Percentiles rank a stretch among this genome's conserved stretches.
These are phyloP conservation scores for Rhea pennata DNA, from an alignment of 2,113 vertebrate species.

Conservation along the genomic window DNA sequence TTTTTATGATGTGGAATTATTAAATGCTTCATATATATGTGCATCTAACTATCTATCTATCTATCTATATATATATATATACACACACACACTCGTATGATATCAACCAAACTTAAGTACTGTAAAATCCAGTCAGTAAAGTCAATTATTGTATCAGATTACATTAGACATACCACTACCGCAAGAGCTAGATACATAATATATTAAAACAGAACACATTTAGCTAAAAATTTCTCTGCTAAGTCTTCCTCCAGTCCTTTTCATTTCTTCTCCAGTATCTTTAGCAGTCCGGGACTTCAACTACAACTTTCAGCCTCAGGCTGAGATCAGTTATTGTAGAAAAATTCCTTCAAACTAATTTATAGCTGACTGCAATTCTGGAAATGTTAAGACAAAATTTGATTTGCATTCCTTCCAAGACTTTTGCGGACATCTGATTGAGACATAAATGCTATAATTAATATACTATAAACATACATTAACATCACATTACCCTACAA, in stretches of 20 bases:
- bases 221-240: neutral
- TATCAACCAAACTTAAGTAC: neutral
- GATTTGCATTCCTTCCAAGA: neutral
- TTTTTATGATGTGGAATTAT: neutral
- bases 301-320: neutral
- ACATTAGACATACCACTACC: neutral
- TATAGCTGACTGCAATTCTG: neutral
- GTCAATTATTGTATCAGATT: neutral
- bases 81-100: too few species aligned
- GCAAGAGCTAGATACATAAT: neutral
- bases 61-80: too few species aligned
- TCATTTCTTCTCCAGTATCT: neutral
- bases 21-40: neutral
- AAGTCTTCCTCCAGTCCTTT: neutral
- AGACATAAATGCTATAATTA: neutral
- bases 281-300: neutral
- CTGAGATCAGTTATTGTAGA: conserved; percentile 13
- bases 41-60: too few species aligned
- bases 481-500: neutral
- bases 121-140: neutral
- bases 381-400: conserved; percentile 30
- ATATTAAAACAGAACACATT: neutral
- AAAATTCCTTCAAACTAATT: conserved; percentile 3
- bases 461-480: neutral
- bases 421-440: neutral